Evolutionary conservation across 2,797 vertebrate genomes (phyloP), one percentile per base, ranked within the genome.

Genomic region (Liparis tanakae): DNA sequence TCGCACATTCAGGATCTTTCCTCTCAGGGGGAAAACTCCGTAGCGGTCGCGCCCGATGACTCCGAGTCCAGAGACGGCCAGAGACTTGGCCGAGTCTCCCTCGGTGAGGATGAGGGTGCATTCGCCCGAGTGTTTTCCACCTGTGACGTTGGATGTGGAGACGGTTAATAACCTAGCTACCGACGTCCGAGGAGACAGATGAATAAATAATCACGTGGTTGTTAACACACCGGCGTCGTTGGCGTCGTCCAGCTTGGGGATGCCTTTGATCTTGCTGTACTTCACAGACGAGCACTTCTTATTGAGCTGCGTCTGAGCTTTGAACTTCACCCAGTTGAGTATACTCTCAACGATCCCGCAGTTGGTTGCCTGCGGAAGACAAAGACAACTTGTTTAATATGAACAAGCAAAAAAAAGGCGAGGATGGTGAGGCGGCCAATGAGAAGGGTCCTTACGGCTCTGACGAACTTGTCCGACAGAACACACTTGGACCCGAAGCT

Each of bases 301-400:
- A 88, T 99, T 99, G 80, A 99, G 95, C 88, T 98, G 97, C 6
- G 84, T 94, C 92, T 98, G 97, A 70, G 97, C 98, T 92, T 99
- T 99, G 91, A 99, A 99, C 89, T 95, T 98, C 61, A 99, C 97
- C 98, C 98, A 99, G 88, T 99, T 99, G 91, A 99, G 94, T 70
- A 99, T 95, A 81, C 95, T 99, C 93, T 99, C 98, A 59, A 99
- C 97, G 65, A 99, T 96, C 61, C 98, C 98, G 87, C 97, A 99
- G 84, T 90, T 84, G 70, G 89, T 93, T 34, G 96, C 97, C 98
- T 99, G 86, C 1, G 25, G 72, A 67, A 33, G 59, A 87, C 59
- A 82, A 53, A 72, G 10, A 80, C 6, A 66, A 7, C 1, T 30
- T 20, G 18, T 64, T n/a, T 8, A 15, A 57, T 4, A 30, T 1